These are phyloP conservation scores for Ptychadena robeensis DNA, from an alignment of 2,797 vertebrate species.

Conservation along the genomic window DNA sequence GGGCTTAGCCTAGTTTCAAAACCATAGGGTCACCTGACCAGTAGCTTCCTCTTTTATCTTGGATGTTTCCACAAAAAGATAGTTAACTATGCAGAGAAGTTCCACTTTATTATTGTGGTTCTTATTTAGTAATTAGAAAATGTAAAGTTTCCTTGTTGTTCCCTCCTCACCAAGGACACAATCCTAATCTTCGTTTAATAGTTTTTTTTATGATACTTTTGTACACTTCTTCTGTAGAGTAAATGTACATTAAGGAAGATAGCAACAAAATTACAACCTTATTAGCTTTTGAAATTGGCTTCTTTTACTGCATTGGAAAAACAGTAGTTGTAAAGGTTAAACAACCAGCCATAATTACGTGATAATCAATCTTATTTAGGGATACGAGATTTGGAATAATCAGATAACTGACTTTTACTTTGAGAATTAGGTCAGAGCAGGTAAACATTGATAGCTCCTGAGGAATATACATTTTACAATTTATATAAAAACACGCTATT, in stretches of 20 bases:
- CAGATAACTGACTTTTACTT: constrained; percentile 10
- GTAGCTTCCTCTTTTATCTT: too few relatives aligned
- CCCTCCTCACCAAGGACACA: neutral
- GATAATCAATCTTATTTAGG: constrained; percentile 30
- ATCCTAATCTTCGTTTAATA: neutral
- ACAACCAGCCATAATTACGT: constrained; percentile 34
- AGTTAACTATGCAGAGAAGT: neutral
- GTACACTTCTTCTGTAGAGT: neutral
- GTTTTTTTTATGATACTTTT: neutral
- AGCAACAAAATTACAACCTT: constrained; percentile 18
- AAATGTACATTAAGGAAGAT: neutral
- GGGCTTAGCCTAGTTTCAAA: too few relatives aligned
- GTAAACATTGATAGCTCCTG: neutral
- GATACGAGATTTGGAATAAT: constrained; percentile 35
- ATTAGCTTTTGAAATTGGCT: constrained; percentile 30
- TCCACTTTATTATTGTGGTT: neutral
- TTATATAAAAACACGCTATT: too few relatives aligned
- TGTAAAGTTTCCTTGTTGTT: too few relatives aligned
- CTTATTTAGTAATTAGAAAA: too few relatives aligned
- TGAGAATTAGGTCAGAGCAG: constrained; percentile 13
- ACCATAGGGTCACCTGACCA: too few relatives aligned
- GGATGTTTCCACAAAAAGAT: too few relatives aligned
- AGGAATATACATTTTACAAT: too few relatives aligned
- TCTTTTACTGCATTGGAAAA: constrained; percentile 43
- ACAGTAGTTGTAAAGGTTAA: constrained; percentile 32